Base-by-base conservation (phyloP, 2,113 vertebrate genomes). In the Corythoichthys intestinalis region DNA sequence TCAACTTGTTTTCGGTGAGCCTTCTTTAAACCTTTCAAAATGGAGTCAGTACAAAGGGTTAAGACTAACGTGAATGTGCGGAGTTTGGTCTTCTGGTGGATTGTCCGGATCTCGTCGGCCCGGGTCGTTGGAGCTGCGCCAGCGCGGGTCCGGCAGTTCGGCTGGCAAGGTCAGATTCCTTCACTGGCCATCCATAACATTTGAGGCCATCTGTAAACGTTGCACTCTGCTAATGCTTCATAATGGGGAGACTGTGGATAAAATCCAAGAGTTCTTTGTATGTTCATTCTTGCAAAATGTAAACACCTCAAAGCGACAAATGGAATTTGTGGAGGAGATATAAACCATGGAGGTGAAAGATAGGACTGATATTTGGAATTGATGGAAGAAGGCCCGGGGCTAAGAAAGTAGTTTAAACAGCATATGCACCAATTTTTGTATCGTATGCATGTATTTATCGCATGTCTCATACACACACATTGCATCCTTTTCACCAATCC, bases 281-380 rank as follows among this genome's bases (percentile, higher is more conserved):
- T 82, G 84, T 76, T 74, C 70, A 85, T 63, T 78, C 81, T 71
- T 66, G 52, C 87, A 85, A 89, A 90, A 89, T 86, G 82, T 91
- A 88, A 90, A 91, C 82, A 86, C 72, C 75, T 79, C 74, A 69
- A 82, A 83, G 84, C 79, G 83, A 87, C 66, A 83, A 85, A 79
- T 71, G 66, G 65, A 83, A 79, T 86, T 72, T 82, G 71, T 37
- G 71, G 77, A 68, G 69, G 57, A 69, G 53, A 67, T 75, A 68
- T 83, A 83, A 85, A 83, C 82, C 66, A 69, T 67, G 78, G 14
- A 38, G 37, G 47, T 41, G 11, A 65, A 47, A 59, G 79, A 62
- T 63, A 75, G 72, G 46, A 84, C 75, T 79, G 84, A 73, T 71
- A 79, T 65, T 56, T 73, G 71, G 76, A 68, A 73, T 47, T 76